Evolutionary conservation across 2,113 vertebrate species (phyloP).

Genomic region (Nyctereutes procyonoides): DNA sequence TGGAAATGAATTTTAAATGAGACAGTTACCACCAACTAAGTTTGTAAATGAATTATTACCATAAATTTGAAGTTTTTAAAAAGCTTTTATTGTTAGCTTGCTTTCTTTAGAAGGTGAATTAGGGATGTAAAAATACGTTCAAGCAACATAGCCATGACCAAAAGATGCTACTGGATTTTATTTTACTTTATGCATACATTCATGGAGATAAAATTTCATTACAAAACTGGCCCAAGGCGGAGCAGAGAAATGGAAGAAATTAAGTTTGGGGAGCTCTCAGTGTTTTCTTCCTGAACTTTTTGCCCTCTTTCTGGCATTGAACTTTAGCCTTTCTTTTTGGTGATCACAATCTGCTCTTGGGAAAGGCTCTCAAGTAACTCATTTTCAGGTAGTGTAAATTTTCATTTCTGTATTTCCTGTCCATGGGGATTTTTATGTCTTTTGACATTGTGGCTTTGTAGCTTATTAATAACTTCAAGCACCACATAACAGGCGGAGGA

Average conservation of each 20-base stretch:
- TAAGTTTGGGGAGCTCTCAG: neutral
- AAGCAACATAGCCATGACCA: constrained; percentile 9
- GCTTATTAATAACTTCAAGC: neutral
- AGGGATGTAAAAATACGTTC: constrained; percentile 29
- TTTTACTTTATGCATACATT: constrained; percentile 26
- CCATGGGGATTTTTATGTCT: neutral
- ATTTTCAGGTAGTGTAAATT: constrained; percentile 30
- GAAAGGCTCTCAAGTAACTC: neutral
- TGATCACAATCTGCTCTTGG: neutral
- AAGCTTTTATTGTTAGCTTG: constrained; percentile 18
- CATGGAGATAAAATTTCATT: constrained; percentile 15
- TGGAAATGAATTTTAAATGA: constrained; percentile 73
- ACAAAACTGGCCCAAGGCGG: neutral
- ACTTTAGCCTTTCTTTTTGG: neutral
- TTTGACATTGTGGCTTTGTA: constrained; percentile 15
- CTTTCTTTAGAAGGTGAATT: constrained; percentile 47
- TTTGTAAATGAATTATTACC: constrained; percentile 63
- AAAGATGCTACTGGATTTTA: constrained; percentile 7
- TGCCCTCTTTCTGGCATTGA: neutral
- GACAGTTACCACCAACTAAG: constrained; percentile 47
- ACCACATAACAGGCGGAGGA: neutral
- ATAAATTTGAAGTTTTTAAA: constrained; percentile 51
- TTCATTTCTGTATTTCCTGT: neutral
- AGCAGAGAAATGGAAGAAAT: neutral
- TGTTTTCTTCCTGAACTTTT: neutral